Evolutionary conservation across 2,797 vertebrate species (phyloP).

Genomic region (Microctenopoma lineatum): DNA sequence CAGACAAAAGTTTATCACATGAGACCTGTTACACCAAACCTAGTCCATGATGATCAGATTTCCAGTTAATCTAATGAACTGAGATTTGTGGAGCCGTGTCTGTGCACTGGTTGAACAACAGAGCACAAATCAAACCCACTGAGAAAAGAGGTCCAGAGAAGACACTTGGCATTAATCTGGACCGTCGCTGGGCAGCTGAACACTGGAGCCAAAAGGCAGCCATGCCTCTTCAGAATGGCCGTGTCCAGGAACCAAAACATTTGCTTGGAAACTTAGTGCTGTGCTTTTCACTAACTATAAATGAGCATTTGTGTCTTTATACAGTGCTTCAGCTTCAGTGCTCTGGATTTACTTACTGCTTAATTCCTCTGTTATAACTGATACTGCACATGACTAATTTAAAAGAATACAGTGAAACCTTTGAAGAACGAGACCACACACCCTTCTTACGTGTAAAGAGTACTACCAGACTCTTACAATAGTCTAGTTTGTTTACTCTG

Average conservation of each 20-base stretch:
- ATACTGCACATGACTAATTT: neutral
- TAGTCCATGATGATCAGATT: slow-evolving; percentile 43
- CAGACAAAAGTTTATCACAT: slow-evolving; percentile 63
- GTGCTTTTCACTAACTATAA: slow-evolving; percentile 24
- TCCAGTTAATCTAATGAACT: slow-evolving; percentile 59
- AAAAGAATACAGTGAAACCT: neutral
- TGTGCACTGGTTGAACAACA: slow-evolving; percentile 16
- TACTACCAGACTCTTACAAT: neutral
- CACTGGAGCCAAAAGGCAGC: slow-evolving; percentile 64
- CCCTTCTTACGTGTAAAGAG: neutral
- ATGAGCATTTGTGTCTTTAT: slow-evolving; percentile 5
- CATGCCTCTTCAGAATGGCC: slow-evolving; percentile 45
- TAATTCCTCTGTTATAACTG: neutral
- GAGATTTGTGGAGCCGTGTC: slow-evolving; percentile 23
- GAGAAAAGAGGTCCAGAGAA: slow-evolving; percentile 26
- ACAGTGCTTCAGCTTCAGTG: neutral
- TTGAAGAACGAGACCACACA: neutral
- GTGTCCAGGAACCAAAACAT: slow-evolving; percentile 50
- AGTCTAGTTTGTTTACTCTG: neutral
- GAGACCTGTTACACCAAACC: slow-evolving; percentile 48
- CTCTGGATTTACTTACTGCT: neutral
- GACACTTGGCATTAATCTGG: slow-evolving; percentile 61
- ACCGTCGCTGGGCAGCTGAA: slow-evolving; percentile 60
- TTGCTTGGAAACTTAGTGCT: slow-evolving; percentile 41
- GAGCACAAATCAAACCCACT: slow-evolving; percentile 22